Percentiles rank a stretch among this genome's conserved stretches.
Evolutionary conservation across 2,888 invertebrate genomes (phyloP).

Genomic region (Stratiomys singularior): DNA sequence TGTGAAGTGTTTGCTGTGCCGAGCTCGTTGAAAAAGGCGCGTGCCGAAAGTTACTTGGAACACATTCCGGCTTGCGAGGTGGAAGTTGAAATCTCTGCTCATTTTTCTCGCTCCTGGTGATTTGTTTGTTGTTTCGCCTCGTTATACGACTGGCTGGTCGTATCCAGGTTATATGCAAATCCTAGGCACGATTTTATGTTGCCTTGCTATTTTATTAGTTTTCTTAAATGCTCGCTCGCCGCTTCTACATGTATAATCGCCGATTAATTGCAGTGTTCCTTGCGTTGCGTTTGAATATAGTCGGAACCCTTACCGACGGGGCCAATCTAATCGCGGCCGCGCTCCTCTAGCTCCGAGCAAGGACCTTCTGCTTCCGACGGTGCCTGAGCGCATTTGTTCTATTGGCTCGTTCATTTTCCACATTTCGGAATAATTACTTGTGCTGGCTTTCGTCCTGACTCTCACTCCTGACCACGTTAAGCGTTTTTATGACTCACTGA

Average conservation of each 20-base stretch:
- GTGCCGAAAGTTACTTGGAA: constrained; percentile 7
- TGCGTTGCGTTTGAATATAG: background rate
- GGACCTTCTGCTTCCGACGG: background rate
- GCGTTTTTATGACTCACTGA: constrained; percentile 17
- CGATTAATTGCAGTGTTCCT: constrained; percentile 36
- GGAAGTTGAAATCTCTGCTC: constrained; percentile 15
- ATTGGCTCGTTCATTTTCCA: background rate
- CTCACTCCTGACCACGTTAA: background rate
- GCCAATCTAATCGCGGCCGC: background rate
- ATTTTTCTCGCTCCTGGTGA: background rate
- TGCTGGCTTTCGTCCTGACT: constrained; percentile 7
- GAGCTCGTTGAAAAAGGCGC: constrained; percentile 28
- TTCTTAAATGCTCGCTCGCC: constrained; percentile 3
- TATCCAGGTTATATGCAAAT: constrained; percentile 14
- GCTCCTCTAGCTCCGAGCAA: background rate
- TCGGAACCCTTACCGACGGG: background rate
- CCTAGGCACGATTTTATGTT: constrained; percentile 11
- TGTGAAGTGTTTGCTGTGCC: constrained; percentile 14
- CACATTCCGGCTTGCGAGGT: background rate
- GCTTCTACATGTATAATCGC: constrained; percentile 1
- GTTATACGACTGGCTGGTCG: too few species aligned
- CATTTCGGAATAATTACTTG: constrained; percentile 27
- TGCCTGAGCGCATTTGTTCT: constrained; percentile 16
- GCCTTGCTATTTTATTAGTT: constrained; percentile 12
- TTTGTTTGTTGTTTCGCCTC: constrained; percentile 11